Conservation (phyloP, 2,888 invertebrate species). For the Sesia apiformis region DNA sequence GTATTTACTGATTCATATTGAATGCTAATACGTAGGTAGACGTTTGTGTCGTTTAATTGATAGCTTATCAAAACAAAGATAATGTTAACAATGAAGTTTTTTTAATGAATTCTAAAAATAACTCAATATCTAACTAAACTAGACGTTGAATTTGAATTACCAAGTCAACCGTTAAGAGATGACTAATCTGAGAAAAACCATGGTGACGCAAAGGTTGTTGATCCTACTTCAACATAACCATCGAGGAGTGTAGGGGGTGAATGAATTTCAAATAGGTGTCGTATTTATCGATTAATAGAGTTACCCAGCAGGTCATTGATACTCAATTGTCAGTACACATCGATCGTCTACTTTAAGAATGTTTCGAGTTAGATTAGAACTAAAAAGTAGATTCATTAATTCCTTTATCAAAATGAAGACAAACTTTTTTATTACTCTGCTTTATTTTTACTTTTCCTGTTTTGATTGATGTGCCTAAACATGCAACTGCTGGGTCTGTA, state of each 20-base stretch:
- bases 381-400: too few relatives aligned
- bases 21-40: too few relatives aligned
- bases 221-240: not conserved
- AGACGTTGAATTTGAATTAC: not conserved
- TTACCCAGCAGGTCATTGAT: conserved; percentile 20
- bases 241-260: conserved; percentile 15
- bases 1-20: too few relatives aligned
- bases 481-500: too few relatives aligned
- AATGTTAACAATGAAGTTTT: not conserved
- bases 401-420: too few relatives aligned
- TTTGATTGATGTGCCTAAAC: too few relatives aligned
- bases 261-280: conserved; percentile 22
- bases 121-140: too few relatives aligned
- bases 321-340: not conserved
- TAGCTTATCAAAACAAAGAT: not conserved
- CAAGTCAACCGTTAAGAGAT: not conserved
- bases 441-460: too few relatives aligned
- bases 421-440: too few relatives aligned
- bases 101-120: not conserved
- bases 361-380: too few relatives aligned
- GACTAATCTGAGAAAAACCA: not conserved
- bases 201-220: conserved; percentile 1
- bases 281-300: conserved; percentile 19
- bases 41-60: too few relatives aligned
- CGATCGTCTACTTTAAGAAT: too few relatives aligned